A percentile compares a stretch with the other conserved stretches of the same genome.
Conservation (phyloP, 1,140 invertebrate genomes). For the Drosophila triauraria region DNA sequence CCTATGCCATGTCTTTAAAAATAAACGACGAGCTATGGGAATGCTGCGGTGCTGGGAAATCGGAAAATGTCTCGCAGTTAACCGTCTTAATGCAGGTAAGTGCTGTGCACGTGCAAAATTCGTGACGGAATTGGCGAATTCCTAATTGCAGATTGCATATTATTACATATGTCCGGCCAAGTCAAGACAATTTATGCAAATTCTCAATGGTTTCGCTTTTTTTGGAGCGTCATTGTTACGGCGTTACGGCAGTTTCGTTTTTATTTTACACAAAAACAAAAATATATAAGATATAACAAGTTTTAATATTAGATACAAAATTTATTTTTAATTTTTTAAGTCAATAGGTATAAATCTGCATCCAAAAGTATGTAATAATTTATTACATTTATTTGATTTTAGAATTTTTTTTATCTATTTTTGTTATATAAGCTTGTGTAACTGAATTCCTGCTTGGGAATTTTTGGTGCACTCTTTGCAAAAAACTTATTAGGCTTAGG, state of each 20-base stretch:
- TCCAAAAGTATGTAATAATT: too few species aligned
- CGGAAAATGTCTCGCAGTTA: constrained; percentile 9
- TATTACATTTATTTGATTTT: too few species aligned
- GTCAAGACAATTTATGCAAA: constrained; percentile 52
- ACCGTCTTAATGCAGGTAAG: constrained; percentile 2
- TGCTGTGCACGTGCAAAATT: constrained; percentile 61
- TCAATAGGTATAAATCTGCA: too few species aligned
- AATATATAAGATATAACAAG: neutral
- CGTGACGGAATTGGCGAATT: constrained; percentile 72
- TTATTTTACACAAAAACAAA: neutral
- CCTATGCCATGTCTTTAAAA: constrained; percentile 40
- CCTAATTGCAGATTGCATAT: constrained; percentile 48
- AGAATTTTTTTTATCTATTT: too few species aligned
- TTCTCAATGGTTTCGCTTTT: constrained; percentile 55
- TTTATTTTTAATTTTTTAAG: too few species aligned
- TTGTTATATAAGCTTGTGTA: too few species aligned
- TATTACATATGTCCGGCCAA: constrained; percentile 7
- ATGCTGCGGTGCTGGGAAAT: neutral
- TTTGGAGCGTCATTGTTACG: constrained; percentile 22
- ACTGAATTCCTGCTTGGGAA: too few species aligned
- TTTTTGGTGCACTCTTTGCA: too few species aligned
- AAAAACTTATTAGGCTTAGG: too few species aligned
- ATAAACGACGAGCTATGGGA: constrained; percentile 9
- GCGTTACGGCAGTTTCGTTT: neutral
- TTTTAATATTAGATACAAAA: too few species aligned